Base-by-base conservation (phyloP, 1,140 invertebrate genomes). In the Dolichoris vasculosae region DNA sequence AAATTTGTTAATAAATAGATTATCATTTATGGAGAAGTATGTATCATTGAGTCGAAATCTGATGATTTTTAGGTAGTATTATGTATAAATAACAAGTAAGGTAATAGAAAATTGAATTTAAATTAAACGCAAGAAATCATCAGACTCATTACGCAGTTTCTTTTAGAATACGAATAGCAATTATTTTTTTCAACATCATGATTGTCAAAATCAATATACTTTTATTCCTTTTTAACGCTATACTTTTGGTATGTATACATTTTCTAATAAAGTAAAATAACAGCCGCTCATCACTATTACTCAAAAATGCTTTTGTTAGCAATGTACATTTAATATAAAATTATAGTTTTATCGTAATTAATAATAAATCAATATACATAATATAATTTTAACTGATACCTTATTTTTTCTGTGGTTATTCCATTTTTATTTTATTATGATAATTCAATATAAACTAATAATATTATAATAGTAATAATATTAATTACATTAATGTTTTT, bases 141-240 rank as follows among this genome's bases (percentile, higher is more conserved):
- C 43, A 46, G 43, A 46, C 43, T 46, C 43, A 46, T 46, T 46
- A 46, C 43, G 43, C 43, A 46, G 43, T 46, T 13, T 46, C 43
- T n/a, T 30, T 63, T n/a, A 63, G 23, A 3, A 63, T n/a, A 63
- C 20, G 23, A 63, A n/a, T 63, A 1, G 6, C 23, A n/a, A n/a
- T 2, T 76, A 48, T 48, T 46, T 6, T 48, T 76, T 9, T 40
- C 6, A 81, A 81, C 20, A 81, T 82, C 11, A 81, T 82, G 80
- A 11, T 82, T 73, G n/a, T 30, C 30, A 73, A 71, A 71, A 55
- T 55, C 23, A 15, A 0, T 51, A 6, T 71, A n/a, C 43, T 82
- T 32, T 30, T 82, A 15, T 63, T 71, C 30, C 30, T 15, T 35
- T 20, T n/a, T 11, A 23, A 11, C 1, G 30, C 43, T 51, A 9